Base-by-base conservation (phyloP, 1,140 invertebrate genomes). In the Alviniconcha marisindica region DNA sequence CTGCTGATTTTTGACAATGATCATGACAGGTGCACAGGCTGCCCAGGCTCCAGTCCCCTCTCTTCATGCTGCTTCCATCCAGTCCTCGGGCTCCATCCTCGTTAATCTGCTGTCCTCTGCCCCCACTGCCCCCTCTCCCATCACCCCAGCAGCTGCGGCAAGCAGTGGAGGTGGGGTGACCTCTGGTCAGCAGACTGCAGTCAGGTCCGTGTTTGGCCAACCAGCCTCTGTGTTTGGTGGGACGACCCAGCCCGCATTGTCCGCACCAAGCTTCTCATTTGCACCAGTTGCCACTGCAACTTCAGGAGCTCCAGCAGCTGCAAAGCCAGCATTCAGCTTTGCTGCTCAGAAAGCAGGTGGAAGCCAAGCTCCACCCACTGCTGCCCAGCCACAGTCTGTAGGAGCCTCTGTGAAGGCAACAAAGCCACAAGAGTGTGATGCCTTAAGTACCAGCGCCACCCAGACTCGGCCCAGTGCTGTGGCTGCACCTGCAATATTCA, bases 291-390 rank as follows among this genome's bases (percentile, higher is more conserved):
- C 40, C 36, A 24, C 48, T 51, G 42, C 40, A 69, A 63, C 44
- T 15, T 1, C 76, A 18, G 18, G 73, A 63, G 33, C 76, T 24
- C 15, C 80, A 0, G 12, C 83, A 18, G 38, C 66, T 28, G 21
- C 56, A 21, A 82, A 84, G 51, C 60, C 85, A 31, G 38, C 66
- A 42, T 80, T 80, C 40, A 69, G 79, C 44, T 48, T 69, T 31
- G 69, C 18, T 3, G 33, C n/a, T 21, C 42, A 40, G 3, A 56
- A 77, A 31, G 36, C 76, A 40, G 76, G 51, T 21, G 54, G n/a
- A 38, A 21, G 36, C 24, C 33, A 31, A 3, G 3, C 36, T 0
- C 44, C 44, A 5, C 4, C 44, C 10, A n/a, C 42, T 10, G 28
- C 28, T 51, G 44, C 28, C 21, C n/a, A n/a, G n/a, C n/a, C n/a